These are phyloP conservation scores for Xanthia icteritia DNA, from an alignment of 2,888 invertebrate genomes.

Conservation along the genomic window DNA sequence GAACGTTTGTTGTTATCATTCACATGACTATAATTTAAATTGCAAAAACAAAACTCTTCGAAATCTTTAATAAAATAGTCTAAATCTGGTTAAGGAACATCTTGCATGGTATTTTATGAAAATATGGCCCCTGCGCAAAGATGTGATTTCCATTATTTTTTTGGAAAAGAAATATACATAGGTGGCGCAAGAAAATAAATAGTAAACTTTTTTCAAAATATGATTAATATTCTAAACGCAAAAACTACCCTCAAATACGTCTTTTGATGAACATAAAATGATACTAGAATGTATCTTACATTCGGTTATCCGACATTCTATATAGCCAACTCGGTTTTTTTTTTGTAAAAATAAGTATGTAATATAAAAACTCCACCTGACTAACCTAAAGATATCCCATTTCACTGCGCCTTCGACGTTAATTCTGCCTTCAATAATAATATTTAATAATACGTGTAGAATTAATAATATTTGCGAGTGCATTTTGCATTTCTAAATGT, in stretches of 20 bases:
- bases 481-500: slow-evolving; percentile 40
- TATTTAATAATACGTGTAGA: slow-evolving; percentile 1
- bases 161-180: neutral
- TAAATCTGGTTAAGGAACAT: neutral
- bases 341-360: slow-evolving; percentile 80
- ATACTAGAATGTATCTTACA: slow-evolving; percentile 69
- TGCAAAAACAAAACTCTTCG: neutral
- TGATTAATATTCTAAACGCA: neutral
- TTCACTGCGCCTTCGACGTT: slow-evolving; percentile 12
- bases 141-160: neutral
- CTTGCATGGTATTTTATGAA: neutral
- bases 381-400: slow-evolving; percentile 7
- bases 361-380: slow-evolving; percentile 44
- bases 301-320: slow-evolving; percentile 73
- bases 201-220: neutral
- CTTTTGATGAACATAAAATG: slow-evolving; percentile 62
- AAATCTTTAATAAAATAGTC: neutral
- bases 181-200: neutral
- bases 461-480: neutral
- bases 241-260: slow-evolving; percentile 72
- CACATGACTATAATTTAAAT: neutral
- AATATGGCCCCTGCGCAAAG: neutral
- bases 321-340: slow-evolving; percentile 74
- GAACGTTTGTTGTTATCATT: neutral
- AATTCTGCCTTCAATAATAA: neutral